phyloP scores from a whole-genome alignment of 2,888 invertebrate genomes.

The Zhuqinia jingwanae region DNA sequence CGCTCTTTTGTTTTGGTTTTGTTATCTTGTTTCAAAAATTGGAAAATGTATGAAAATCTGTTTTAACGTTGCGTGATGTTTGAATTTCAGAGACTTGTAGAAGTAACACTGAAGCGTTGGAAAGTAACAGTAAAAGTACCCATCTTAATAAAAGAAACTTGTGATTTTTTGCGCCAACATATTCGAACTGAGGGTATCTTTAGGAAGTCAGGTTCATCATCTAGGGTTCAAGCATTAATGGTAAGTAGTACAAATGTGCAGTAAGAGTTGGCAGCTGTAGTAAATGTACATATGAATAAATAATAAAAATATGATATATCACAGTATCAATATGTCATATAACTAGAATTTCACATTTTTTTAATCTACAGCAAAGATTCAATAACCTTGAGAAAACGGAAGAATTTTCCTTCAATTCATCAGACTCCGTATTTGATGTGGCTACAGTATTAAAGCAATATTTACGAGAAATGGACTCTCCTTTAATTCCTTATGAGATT shows the following conservation, averaged over 20 bases:
- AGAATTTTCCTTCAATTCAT: conserved; percentile 84
- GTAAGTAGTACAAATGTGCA: conserved; percentile 82
- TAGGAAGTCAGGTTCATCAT: conserved; percentile 92
- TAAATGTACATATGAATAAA: no score
- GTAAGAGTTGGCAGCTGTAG: background rate
- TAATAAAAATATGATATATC: no score
- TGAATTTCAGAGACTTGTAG: conserved; percentile 77
- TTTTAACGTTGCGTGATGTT: background rate
- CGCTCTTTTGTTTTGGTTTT: no score
- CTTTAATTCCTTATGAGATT: conserved; percentile 87
- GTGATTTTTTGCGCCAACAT: conserved; percentile 86
- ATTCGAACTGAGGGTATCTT: conserved; percentile 91
- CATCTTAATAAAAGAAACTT: conserved; percentile 87
- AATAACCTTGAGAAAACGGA: conserved; percentile 87
- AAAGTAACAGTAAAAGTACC: conserved; percentile 88
- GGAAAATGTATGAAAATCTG: no score
- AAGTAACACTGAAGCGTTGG: conserved; percentile 85
- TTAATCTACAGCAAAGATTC: conserved; percentile 66
- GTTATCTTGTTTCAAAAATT: conserved; percentile 3
- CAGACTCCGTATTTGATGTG: conserved; percentile 91
- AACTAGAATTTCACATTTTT: conserved; percentile 1
- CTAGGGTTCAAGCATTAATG: conserved; percentile 91
- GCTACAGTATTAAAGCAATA: conserved; percentile 93
- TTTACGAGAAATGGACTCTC: conserved; percentile 91
- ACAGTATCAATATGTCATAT: background rate